Percentiles rank a stretch among this genome's conserved stretches.
These are phyloP conservation scores for Lutra lutra DNA, from an alignment of 2,797 vertebrate species.

Conservation along the genomic window DNA sequence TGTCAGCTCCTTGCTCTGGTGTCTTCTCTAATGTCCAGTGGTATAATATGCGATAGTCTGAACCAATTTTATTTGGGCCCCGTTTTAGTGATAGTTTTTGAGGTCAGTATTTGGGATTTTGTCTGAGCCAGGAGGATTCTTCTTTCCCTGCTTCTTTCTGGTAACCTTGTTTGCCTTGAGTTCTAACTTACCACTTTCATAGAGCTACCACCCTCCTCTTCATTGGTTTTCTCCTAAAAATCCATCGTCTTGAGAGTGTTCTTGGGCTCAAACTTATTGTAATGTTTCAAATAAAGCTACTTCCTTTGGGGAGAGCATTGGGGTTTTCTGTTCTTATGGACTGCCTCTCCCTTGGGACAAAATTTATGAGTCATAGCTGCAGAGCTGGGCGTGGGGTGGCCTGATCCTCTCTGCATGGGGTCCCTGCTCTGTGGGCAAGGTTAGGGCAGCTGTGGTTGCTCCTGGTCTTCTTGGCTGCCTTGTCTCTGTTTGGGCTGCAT, in stretches of 20 bases:
- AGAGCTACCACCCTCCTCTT: neutral
- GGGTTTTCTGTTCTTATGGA: neutral
- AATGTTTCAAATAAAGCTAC: neutral
- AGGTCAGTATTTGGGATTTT: neutral
- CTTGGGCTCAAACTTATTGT: neutral
- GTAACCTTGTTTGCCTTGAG: neutral
- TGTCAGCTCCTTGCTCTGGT: neutral
- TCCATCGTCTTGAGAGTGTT: neutral
- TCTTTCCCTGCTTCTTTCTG: neutral
- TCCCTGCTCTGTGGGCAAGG: neutral
- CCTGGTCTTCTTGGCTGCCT: neutral
- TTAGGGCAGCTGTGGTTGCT: fast-evolving
- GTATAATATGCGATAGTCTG: neutral
- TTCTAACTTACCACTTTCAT: neutral
- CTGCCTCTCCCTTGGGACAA: neutral
- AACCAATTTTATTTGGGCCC: neutral
- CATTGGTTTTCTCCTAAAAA: neutral
- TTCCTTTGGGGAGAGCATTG: neutral
- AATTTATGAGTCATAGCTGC: neutral
- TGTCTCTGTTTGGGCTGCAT: neutral
- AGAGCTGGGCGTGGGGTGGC: neutral
- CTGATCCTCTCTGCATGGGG: neutral
- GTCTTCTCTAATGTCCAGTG: neutral
- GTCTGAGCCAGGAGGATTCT: neutral
- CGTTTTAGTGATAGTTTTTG: neutral